Base-by-base conservation (phyloP, 1,140 invertebrate species). In the Drosophila mauritiana region DNA sequence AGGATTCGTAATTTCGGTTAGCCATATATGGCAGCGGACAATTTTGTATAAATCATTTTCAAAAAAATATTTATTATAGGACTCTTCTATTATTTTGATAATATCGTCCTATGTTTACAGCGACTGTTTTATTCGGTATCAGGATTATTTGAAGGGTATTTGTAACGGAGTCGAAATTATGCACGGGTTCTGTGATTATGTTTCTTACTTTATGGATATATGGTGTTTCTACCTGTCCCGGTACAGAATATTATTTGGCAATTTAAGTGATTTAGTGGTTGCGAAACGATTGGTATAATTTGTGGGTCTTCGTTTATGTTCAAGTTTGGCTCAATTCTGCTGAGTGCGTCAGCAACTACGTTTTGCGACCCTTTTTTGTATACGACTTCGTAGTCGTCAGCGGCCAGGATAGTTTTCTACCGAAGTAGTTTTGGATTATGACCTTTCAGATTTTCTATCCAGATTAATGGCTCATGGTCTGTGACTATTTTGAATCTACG, bases 91-190 rank as follows among this genome's bases (percentile, higher is more conserved):
- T 43, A 43, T 42, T 42, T 43, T 20, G 8, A 43, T 11, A 43
- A 43, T 43, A 45, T 45, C 17, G 10, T 45, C 17, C 20, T 10
- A 17, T 45, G 17, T 17, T 12, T 12, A 45, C 22, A 3, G 17
- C 43, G 20, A 45, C 11, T 22, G 17, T 45, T 12, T 45, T 45
- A 22, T 46, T 46, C 4, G 20, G 43, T 13, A 25, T 46, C 20
- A 46, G 20, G 11, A 46, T 45, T 22, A 4, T 46, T 13, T 25
- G 11, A 46, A 46, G 43, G 17, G 42, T 20, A 17, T 42, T 46
- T 48, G 42, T 58, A 58, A 37, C 55, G 17, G 31, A 58, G 27
- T 58, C 55, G 43, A 58, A 58, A 20, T 43, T 48, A 36, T 57
- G 55, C 7, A 46, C 42, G 27, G 42, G 42, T 20, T 43, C 15